Evolutionary conservation across 2,888 invertebrate genomes (phyloP).

Genomic region (Heliconius cydno): DNA sequence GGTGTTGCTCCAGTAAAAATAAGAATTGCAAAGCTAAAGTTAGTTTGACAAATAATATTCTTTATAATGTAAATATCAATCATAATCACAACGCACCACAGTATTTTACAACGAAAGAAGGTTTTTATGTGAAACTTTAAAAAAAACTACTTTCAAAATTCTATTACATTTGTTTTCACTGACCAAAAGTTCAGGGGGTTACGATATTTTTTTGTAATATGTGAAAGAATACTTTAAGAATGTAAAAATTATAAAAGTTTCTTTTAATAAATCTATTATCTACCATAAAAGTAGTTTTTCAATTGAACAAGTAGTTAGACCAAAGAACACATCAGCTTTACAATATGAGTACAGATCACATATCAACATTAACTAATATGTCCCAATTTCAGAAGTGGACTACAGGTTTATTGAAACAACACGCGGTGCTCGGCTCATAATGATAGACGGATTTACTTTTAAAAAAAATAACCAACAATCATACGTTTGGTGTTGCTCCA

Average conservation of each 20-base stretch:
- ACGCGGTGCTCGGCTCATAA: constrained; percentile 49
- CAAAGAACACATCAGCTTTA: neutral
- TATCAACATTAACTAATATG: neutral
- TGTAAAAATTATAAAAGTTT: no score
- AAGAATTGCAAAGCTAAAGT: constrained; percentile 48
- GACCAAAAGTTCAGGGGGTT: neutral
- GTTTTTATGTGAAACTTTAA: neutral
- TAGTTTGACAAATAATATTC: neutral
- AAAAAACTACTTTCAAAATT: neutral
- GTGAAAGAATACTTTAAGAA: no score
- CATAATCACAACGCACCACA: neutral
- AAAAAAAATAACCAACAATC: constrained; percentile 49
- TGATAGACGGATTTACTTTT: constrained; percentile 58
- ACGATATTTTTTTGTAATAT: no score
- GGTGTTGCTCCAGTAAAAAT: constrained; percentile 51
- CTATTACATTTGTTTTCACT: neutral
- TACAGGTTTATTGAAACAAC: constrained; percentile 24
- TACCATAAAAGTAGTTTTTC: neutral
- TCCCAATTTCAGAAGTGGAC: neutral
- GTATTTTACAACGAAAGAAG: neutral
- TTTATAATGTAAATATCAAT: neutral
- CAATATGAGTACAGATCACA: neutral
- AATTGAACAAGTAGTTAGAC: neutral
- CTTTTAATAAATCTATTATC: no score
- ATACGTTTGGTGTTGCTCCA: constrained; percentile 53